These are phyloP conservation scores for Sebastes glaucus DNA, from an alignment of 2,797 vertebrate species.

Conservation along the genomic window DNA sequence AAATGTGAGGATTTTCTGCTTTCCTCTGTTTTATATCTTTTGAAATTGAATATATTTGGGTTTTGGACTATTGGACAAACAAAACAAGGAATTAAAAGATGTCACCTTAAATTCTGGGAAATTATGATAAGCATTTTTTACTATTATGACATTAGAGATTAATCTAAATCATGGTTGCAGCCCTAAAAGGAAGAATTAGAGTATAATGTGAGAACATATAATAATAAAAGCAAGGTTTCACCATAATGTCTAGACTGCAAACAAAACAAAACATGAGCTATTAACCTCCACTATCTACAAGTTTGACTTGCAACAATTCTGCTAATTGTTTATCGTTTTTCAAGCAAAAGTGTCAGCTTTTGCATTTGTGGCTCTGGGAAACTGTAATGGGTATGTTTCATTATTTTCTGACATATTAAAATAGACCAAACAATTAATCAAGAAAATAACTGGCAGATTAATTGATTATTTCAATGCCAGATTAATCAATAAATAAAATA, in stretches of 20 bases:
- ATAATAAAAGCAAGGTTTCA: neutral
- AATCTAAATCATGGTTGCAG: neutral
- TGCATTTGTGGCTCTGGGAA: neutral
- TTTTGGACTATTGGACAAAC: neutral
- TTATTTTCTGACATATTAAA: neutral
- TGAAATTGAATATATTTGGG: neutral
- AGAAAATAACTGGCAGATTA: neutral
- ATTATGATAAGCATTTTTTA: neutral
- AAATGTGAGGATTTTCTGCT: neutral
- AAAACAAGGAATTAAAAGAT: neutral
- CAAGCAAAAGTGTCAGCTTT: neutral
- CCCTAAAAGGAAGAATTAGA: neutral
- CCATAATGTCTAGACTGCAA: neutral
- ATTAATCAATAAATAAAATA: neutral
- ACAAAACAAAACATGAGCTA: neutral
- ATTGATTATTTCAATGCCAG: neutral
- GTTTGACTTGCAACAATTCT: neutral
- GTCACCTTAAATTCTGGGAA: neutral
- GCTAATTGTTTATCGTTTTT: neutral
- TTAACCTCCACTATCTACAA: neutral
- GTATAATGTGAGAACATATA: neutral
- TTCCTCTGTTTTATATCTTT: neutral
- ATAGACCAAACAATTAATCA: neutral
- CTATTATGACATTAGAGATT: neutral
- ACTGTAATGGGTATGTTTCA: neutral